Percentiles rank a stretch among this genome's conserved stretches.
These are phyloP conservation scores for Moxostoma hubbsi DNA, from an alignment of 2,797 vertebrate species.

Conservation along the genomic window DNA sequence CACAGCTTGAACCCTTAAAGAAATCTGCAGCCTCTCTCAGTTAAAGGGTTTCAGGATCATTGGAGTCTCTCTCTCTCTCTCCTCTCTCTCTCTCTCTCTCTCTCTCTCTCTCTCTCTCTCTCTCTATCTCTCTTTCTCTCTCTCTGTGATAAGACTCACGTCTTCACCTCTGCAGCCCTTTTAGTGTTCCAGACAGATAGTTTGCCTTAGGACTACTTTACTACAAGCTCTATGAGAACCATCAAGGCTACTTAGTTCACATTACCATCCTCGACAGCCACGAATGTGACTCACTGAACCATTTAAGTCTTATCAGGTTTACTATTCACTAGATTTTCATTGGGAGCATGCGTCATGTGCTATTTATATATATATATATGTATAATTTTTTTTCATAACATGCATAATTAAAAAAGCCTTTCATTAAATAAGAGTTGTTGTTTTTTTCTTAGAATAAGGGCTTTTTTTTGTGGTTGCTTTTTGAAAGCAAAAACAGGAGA, in stretches of 20 bases:
- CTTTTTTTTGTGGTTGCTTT: neutral
- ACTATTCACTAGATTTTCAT: neutral
- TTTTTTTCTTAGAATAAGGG: neutral
- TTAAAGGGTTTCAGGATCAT: conserved; percentile 9
- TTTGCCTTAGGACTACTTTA: conserved; percentile 24
- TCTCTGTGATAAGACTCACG: neutral
- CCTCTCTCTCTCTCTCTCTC: conserved; percentile 43
- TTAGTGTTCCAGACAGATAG: conserved; percentile 28
- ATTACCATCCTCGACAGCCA: neutral
- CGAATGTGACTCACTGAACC: conserved; percentile 11
- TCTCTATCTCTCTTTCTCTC: too few relatives aligned
- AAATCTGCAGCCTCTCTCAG: neutral
- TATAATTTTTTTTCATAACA: neutral
- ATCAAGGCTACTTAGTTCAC: conserved; percentile 20
- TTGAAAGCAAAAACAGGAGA: neutral
- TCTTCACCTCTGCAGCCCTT: neutral
- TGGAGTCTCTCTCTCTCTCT: conserved; percentile 41
- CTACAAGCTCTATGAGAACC: conserved; percentile 4
- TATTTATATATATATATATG: neutral
- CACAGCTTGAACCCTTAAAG: neutral
- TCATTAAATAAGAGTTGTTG: too few relatives aligned
- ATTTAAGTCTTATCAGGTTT: conserved; percentile 10
- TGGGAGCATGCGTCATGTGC: conserved; percentile 8
- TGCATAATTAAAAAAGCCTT: neutral
- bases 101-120: conserved; percentile 23